These are phyloP conservation scores for Zhuqinia jingwanae DNA, from an alignment of 2,888 invertebrate genomes.

Conservation along the genomic window DNA sequence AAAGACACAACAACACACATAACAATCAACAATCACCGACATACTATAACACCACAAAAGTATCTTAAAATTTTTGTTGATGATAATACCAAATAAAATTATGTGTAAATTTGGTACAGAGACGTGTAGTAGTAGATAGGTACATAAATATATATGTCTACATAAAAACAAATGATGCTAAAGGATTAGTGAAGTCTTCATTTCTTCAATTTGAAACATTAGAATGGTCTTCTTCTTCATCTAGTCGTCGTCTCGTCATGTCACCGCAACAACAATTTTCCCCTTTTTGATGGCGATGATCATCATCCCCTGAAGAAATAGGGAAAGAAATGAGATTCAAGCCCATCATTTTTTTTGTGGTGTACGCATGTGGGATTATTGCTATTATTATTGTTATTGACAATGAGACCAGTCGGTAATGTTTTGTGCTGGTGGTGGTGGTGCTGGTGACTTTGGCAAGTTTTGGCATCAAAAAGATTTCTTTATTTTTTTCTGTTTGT, in stretches of 20 bases:
- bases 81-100: too few relatives aligned
- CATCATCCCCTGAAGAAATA: conserved; percentile 16
- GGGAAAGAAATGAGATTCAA: background rate
- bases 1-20: too few relatives aligned
- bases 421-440: too few relatives aligned
- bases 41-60: too few relatives aligned
- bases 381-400: background rate
- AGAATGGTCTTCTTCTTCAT: background rate
- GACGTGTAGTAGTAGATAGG: too few relatives aligned
- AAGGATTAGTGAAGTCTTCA: conserved; percentile 23
- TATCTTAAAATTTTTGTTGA: too few relatives aligned
- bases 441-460: too few relatives aligned
- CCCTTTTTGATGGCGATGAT: background rate
- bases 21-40: too few relatives aligned
- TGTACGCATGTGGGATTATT: conserved; percentile 13
- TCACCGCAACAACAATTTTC: conserved; percentile 37
- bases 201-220: background rate
- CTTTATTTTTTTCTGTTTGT: background rate
- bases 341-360: conserved; percentile 23
- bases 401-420: conserved; percentile 18
- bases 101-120: too few relatives aligned
- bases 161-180: conserved; percentile 5
- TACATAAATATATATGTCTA: too few relatives aligned
- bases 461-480: too few relatives aligned
- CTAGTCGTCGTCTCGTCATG: background rate